Evolutionary conservation across 2,113 vertebrate genomes (phyloP), one percentile per base, ranked within the genome.

Genomic region (Brachyhypopomus gauderio): DNA sequence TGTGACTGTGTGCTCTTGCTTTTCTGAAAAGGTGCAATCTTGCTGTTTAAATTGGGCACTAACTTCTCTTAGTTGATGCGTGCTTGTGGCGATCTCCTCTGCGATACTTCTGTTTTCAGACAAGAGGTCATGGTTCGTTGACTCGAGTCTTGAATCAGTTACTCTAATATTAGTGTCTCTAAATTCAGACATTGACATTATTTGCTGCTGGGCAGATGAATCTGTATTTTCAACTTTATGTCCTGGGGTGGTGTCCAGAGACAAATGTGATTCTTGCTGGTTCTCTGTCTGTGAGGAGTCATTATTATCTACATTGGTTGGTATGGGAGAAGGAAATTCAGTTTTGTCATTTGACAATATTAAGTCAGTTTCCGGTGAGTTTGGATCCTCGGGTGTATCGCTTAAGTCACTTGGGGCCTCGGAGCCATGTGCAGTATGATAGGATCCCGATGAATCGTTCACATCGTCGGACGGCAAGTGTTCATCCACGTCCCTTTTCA

Each of bases 341-440:
- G 11, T 83, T 70, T 73, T 63, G 41, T 72, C 34, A 74, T 70
- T 59, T 70, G 66, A 30, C 4, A 60, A 62, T 9, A 7, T 56
- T 38, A 72, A 83, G 55, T 72, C 11, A 55, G 1, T 30, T 67
- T 55, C 41, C 74, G 55, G 59, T 63, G 64, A 45, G 30, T 20
- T 19, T 78, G 70, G 88, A 64, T 94, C 92, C 0, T 96, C 93
- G 86, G 90, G 92, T 4, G 83, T 92, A 78, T 95, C 95, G 84
- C 94, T 89, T 69, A 91, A 92, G 88, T 96, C 94, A 86, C 92
- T 95, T 66, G 90, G 89, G 69, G 88, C 88, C 78, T 93, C 92
- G 0, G 95, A 96, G 83, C 93, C 93, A 0, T 89, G 89, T 17
- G 95, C 95, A 1, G 96, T 96, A 88, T 96, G 93, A 86, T 97